Evolutionary conservation across 2,113 vertebrate genomes (phyloP).

Genomic region (Etheostoma cragini): DNA sequence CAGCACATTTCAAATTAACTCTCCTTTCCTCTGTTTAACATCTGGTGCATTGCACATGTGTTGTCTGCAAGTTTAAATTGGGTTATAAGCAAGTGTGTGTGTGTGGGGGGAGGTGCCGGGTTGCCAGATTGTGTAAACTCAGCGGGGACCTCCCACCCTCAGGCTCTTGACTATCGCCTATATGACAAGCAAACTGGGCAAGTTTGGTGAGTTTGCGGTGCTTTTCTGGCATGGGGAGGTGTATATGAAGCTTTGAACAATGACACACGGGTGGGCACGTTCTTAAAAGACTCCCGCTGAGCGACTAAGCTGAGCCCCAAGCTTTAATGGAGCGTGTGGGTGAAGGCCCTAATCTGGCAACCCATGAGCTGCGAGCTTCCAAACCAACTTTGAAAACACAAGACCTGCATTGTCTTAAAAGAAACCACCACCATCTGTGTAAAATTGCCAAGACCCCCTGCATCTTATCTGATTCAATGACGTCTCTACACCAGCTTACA

Average conservation of each 20-base stretch:
- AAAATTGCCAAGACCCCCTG: constrained; percentile 50
- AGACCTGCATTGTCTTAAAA: constrained; percentile 66
- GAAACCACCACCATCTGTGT: constrained; percentile 71
- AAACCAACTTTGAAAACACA: constrained; percentile 72
- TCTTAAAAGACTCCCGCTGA: constrained; percentile 70
- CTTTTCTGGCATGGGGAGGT: constrained; percentile 72
- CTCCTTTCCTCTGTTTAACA: constrained; percentile 26
- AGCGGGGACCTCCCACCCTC: constrained; percentile 82
- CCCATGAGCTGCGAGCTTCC: constrained; percentile 74
- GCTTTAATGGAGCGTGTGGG: constrained; percentile 76
- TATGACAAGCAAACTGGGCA: constrained; percentile 67
- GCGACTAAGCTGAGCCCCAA: constrained; percentile 72
- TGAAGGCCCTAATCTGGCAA: constrained; percentile 82
- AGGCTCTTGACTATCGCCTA: constrained; percentile 73
- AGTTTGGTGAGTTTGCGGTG: constrained; percentile 40
- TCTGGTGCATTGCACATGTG: constrained; percentile 47
- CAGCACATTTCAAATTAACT: constrained; percentile 27
- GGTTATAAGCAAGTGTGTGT: constrained; percentile 43
- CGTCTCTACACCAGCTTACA: constrained; percentile 19
- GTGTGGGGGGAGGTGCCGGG: constrained; percentile 34
- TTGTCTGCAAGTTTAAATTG: constrained; percentile 41
- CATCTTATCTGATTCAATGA: constrained; percentile 24
- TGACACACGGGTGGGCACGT: constrained; percentile 78
- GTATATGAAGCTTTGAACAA: constrained; percentile 76
- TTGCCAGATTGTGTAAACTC: constrained; percentile 80